Base-by-base conservation (phyloP, 2,113 vertebrate genomes). In the Myodes glareolus region DNA sequence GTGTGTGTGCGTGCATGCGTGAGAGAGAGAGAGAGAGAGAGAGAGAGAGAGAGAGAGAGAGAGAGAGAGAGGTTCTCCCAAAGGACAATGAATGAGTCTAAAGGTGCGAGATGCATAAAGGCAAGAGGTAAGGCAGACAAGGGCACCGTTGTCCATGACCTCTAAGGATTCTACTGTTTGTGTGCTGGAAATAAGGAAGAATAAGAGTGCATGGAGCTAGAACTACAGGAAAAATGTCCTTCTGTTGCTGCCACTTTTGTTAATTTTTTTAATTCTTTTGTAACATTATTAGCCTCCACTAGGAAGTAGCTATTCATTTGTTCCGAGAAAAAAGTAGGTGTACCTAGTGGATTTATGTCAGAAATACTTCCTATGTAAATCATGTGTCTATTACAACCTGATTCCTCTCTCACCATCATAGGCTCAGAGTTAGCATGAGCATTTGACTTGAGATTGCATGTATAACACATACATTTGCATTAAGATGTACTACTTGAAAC, bases 181-280 rank as follows among this genome's bases (percentile, higher is more conserved):
- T 58, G 1, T 63, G 77, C 21, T 42, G 36, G 76, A 88, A 92
- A 87, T 75, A 67, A 72, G 68, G 33, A 77, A 91, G 39, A 97
- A 84, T 65, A 4, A 7, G 8, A 55, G 47, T 14, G 81, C 93
- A 70, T 31, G 31, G 94, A 96, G 70, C 63, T 36, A 63, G 81
- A 96, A 85, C 67, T 55, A 52, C 42, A 82, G 90, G 9, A 27
- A 86, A 94, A 94, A 77, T 85, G 27, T 16, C 72, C 39, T 97
- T 75, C 42, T 93, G 0, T 90, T 70, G 94, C 65, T 87, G 47
- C 29, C 16, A 36, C 88, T 87, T 67, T 16, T 52, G 13, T 58
- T 92, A 87, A 36, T 77, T 92, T 90, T 90, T 94, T 47, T 73
- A 52, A 92, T 97, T 97, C 65, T 97, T 95, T 86, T 91, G 10